Evolutionary conservation across 1,140 invertebrate genomes (phyloP).

Genomic region (Aphidius ervi): DNA sequence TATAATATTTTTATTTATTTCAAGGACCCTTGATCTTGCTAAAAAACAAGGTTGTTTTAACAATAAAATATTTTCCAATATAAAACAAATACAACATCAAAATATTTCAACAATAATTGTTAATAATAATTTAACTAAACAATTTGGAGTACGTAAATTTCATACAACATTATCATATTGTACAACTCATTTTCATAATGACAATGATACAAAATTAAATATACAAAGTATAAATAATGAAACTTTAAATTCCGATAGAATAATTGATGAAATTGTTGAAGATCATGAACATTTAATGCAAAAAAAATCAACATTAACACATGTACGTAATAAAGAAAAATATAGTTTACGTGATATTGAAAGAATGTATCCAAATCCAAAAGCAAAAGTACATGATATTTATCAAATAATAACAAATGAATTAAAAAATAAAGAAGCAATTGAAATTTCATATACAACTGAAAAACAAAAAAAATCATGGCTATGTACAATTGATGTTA

Average conservation of each 20-base stretch:
- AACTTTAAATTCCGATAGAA: background rate
- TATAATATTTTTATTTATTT: too few species aligned
- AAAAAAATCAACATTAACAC: background rate
- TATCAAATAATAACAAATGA: slow-evolving; percentile 28
- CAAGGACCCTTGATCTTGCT: too few species aligned
- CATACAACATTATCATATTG: too few species aligned
- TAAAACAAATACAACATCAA: too few species aligned
- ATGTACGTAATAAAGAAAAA: background rate
- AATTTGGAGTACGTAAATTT: too few species aligned
- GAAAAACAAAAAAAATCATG: slow-evolving; percentile 16
- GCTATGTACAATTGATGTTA: slow-evolving; percentile 28
- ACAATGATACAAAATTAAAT: background rate
- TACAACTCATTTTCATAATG: too few species aligned
- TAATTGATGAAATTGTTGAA: background rate
- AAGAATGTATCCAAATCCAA: slow-evolving; percentile 25
- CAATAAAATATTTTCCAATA: too few species aligned
- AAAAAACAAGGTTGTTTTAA: too few species aligned
- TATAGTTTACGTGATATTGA: slow-evolving; percentile 30
- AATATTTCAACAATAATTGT: too few species aligned
- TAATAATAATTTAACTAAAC: too few species aligned
- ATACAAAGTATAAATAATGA: background rate
- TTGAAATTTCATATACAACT: background rate
- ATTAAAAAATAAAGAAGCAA: slow-evolving; percentile 3
- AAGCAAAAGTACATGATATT: slow-evolving; percentile 21
- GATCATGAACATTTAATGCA: background rate